Evolutionary conservation across 2,888 invertebrate species (phyloP).

Genomic region (Caenorhabditis afra): DNA sequence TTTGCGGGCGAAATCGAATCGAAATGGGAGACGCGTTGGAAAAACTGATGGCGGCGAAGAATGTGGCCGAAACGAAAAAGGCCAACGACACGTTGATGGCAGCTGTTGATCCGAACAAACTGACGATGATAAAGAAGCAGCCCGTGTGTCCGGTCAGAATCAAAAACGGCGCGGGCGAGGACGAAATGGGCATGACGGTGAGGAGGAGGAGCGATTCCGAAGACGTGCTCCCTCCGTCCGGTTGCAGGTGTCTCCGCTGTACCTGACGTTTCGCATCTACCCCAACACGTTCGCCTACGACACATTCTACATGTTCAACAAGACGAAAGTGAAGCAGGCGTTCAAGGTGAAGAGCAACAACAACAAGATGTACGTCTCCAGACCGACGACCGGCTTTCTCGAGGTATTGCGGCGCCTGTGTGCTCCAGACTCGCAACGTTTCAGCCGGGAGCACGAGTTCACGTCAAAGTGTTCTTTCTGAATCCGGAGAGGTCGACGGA

Average conservation of each 20-base stretch:
- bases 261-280: background rate
- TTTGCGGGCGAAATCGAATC: too few relatives aligned
- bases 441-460: background rate
- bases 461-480: background rate
- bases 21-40: too few relatives aligned
- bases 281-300: background rate
- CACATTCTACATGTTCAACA: background rate
- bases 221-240: background rate
- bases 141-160: too few relatives aligned
- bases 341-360: constrained; percentile 11
- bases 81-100: too few relatives aligned
- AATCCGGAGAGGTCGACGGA: too few relatives aligned
- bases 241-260: background rate
- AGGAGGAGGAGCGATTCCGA: background rate
- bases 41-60: too few relatives aligned
- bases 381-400: background rate
- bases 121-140: too few relatives aligned
- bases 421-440: background rate
- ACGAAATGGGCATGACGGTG: background rate
- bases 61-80: too few relatives aligned
- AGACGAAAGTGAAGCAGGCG: background rate
- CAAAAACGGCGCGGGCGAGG: background rate
- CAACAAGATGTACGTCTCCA: background rate
- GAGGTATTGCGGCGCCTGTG: background rate
- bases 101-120: too few relatives aligned